Percentiles rank a stretch among this genome's conserved stretches.
phyloP scores from a whole-genome alignment of 2,797 vertebrate species.

The Rhincodon typus region DNA sequence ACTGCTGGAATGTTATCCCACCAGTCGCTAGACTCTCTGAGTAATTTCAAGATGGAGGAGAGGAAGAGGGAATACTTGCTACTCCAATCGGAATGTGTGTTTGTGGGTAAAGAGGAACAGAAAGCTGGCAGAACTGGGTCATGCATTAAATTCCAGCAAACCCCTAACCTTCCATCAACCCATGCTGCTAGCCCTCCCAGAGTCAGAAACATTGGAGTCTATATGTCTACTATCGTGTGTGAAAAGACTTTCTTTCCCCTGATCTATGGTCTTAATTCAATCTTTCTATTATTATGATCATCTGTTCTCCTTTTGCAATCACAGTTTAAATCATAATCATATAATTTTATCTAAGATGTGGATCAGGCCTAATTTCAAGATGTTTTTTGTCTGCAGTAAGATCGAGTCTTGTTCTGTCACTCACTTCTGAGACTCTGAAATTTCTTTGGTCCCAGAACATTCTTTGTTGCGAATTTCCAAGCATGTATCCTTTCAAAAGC shows the following conservation, averaged over 20 bases:
- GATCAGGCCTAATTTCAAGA: not conserved
- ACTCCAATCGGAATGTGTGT: not conserved
- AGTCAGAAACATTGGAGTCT: not conserved
- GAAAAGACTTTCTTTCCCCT: not conserved
- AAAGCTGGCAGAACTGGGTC: not conserved
- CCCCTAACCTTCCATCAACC: not conserved
- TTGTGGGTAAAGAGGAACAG: not conserved
- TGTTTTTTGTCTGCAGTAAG: not conserved
- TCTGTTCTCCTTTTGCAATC: constrained; percentile 23
- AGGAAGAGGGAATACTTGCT: not conserved
- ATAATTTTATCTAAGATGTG: not conserved
- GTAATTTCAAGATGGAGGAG: not conserved
- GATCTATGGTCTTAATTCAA: not conserved
- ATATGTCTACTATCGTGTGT: not conserved
- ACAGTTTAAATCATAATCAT: not conserved
- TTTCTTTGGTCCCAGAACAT: not conserved
- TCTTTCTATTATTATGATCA: not conserved
- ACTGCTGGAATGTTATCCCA: not conserved
- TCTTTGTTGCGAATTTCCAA: not conserved
- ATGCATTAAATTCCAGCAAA: not conserved
- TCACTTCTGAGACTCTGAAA: not conserved
- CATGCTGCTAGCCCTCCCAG: not conserved
- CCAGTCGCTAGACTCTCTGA: not conserved
- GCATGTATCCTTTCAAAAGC: not conserved
- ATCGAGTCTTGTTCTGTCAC: not conserved